phyloP scores from a whole-genome alignment of 1,140 invertebrate species.

The Linepithema humile region DNA sequence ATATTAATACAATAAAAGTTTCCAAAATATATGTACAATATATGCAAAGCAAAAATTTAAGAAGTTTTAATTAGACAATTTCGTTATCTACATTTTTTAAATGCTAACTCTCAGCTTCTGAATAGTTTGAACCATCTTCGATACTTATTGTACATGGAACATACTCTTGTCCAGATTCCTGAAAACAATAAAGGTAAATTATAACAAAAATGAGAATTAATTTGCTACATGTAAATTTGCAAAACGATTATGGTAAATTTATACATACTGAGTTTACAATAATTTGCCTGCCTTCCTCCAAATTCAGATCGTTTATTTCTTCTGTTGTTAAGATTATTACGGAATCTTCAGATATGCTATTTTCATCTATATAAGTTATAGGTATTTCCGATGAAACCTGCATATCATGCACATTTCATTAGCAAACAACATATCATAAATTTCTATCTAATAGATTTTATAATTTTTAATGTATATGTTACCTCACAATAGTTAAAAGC shows the following conservation, averaged over 20 bases:
- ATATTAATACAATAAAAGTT: neutral
- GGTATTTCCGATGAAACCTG: constrained; percentile 78
- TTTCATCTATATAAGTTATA: constrained; percentile 82
- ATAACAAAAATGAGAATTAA: neutral
- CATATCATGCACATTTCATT: constrained; percentile 4
- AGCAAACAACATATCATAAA: constrained; percentile 3
- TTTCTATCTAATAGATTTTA: neutral
- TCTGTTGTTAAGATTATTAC: constrained; percentile 82
- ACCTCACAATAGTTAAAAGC: constrained; percentile 78
- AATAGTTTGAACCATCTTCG: constrained; percentile 69
- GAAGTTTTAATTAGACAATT: too few relatives aligned
- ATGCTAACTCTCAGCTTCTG: constrained; percentile 70
- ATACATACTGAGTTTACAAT: constrained; percentile 77
- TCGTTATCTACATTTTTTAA: too few relatives aligned
- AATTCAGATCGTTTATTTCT: constrained; percentile 77
- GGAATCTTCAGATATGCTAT: constrained; percentile 78
- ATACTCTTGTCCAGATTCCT: constrained; percentile 75
- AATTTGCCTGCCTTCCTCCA: constrained; percentile 78
- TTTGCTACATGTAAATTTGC: constrained; percentile 17
- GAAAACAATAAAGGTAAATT: constrained; percentile 52
- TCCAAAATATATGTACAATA: neutral
- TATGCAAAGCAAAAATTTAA: too few relatives aligned
- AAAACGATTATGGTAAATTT: neutral
- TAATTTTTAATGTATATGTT: neutral
- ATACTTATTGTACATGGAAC: constrained; percentile 74